Percentiles rank a stretch among this genome's conserved stretches.
Evolutionary conservation across 2,888 invertebrate genomes (phyloP).

Genomic region (Drosophila leonis): DNA sequence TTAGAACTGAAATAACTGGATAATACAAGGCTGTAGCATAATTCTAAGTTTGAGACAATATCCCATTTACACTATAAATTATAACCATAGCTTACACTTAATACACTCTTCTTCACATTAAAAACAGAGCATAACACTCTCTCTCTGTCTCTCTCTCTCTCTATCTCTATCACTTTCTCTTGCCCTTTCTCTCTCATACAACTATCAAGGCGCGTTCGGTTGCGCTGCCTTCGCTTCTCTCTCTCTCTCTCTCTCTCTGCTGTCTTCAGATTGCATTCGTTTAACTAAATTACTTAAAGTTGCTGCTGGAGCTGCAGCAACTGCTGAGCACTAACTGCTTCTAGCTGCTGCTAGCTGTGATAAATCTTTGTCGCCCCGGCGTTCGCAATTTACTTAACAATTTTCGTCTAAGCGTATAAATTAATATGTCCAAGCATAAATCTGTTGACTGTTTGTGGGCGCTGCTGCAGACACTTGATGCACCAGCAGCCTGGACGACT

Average conservation of each 20-base stretch:
- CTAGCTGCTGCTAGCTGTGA: slow-evolving; percentile 22
- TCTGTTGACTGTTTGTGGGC: slow-evolving; percentile 58
- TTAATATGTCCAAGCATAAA: slow-evolving; percentile 72
- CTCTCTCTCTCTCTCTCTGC: no score
- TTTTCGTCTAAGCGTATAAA: slow-evolving; percentile 67
- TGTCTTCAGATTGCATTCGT: slow-evolving; percentile 24
- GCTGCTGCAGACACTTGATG: slow-evolving; percentile 31
- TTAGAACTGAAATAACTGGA: no score
- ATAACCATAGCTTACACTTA: background rate
- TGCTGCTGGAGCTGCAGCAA: slow-evolving; percentile 23
- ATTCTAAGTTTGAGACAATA: no score
- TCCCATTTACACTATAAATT: background rate
- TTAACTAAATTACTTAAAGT: slow-evolving; percentile 72
- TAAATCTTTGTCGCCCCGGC: slow-evolving; percentile 60
- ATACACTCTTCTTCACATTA: background rate
- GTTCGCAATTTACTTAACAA: slow-evolving; percentile 60
- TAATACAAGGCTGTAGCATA: background rate
- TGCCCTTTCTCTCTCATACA: background rate
- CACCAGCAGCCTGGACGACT: slow-evolving; percentile 19
- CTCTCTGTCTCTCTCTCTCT: background rate
- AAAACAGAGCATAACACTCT: background rate
- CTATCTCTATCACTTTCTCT: background rate
- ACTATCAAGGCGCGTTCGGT: background rate
- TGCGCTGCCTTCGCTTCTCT: background rate
- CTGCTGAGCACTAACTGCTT: background rate